These are phyloP conservation scores for Julus scanicus DNA, from an alignment of 2,888 invertebrate species.

Conservation along the genomic window DNA sequence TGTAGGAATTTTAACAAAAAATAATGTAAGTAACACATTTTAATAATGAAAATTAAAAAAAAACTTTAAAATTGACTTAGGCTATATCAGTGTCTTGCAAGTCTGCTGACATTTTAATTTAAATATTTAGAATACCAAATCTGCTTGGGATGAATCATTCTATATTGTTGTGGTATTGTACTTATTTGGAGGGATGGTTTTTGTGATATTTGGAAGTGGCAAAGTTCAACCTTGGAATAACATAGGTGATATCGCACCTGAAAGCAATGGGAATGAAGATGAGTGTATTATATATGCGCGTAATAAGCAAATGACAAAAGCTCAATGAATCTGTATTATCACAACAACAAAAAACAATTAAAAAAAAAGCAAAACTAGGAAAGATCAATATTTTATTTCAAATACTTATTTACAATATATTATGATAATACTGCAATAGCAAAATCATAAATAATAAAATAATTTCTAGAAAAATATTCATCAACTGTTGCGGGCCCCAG, in stretches of 20 bases:
- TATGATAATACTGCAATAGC: neutral
- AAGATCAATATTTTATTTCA: neutral
- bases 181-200: conserved; percentile 3
- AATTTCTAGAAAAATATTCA: neutral
- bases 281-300: neutral
- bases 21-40: conserved; percentile 16
- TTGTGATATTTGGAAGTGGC: conserved; percentile 46
- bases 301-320: neutral
- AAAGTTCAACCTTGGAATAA: conserved; percentile 52
- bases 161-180: neutral
- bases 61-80: too few relatives aligned
- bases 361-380: neutral
- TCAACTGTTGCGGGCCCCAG: conserved; percentile 51
- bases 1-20: conserved; percentile 47
- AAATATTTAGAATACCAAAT: conserved; percentile 45
- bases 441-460: neutral
- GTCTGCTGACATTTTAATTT: neutral
- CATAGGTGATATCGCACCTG: neutral
- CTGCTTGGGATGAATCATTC: conserved; percentile 35
- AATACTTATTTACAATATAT: neutral
- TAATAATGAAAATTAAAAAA: neutral
- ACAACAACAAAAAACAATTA: neutral
- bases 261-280: conserved; percentile 8
- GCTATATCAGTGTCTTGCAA: neutral
- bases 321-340: neutral